phyloP scores from a whole-genome alignment of 2,888 invertebrate species.

The Andrena fulva region DNA sequence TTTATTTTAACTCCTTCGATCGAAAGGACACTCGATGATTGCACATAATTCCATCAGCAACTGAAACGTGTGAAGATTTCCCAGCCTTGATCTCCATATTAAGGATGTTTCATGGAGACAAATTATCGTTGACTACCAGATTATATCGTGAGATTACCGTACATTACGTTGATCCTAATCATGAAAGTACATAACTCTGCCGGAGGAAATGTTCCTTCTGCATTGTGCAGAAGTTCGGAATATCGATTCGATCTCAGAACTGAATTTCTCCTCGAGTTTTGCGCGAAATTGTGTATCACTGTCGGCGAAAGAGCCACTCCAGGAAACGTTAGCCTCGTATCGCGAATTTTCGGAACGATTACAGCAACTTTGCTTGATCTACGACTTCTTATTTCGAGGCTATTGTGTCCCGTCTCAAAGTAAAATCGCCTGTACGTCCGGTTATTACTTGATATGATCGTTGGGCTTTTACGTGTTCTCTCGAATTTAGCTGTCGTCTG shows the following conservation, averaged over 20 bases:
- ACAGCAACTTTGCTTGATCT: background rate
- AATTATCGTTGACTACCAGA: background rate
- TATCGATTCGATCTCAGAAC: background rate
- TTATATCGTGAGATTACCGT: conserved; percentile 14
- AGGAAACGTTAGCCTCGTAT: background rate
- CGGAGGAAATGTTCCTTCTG: background rate
- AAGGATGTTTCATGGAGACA: background rate
- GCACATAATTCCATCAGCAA: background rate
- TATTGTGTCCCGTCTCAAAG: conserved; percentile 22
- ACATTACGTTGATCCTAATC: background rate
- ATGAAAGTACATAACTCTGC: background rate
- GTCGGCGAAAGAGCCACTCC: background rate
- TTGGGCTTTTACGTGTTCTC: conserved; percentile 22
- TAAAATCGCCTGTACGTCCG: conserved; percentile 27
- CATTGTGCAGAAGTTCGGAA: background rate
- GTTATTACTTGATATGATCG: conserved; percentile 47
- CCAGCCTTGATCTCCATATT: background rate
- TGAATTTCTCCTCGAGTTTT: background rate
- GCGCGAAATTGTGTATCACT: background rate
- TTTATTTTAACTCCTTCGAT: no score
- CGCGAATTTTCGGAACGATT: conserved; percentile 24
- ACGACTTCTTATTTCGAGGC: conserved; percentile 16
- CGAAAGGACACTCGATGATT: no score
- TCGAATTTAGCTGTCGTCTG: conserved; percentile 26
- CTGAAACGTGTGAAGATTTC: background rate